Evolutionary conservation across 2,888 invertebrate genomes (phyloP).

Genomic region (Myopa testacea): DNA sequence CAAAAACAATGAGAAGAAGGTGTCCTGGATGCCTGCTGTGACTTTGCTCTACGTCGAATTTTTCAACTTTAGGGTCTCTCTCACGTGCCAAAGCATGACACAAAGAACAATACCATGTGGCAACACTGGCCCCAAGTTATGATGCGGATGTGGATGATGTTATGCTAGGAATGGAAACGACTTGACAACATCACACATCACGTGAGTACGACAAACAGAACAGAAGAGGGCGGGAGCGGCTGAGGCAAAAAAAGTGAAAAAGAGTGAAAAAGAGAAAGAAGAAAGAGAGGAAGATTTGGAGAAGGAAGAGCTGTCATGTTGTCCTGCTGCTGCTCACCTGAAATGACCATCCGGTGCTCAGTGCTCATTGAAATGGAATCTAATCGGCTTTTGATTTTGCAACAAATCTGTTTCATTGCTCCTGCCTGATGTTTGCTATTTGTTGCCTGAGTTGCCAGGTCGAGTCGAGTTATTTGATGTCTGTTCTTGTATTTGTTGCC

Average conservation of each 20-base stretch:
- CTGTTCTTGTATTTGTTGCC: background rate
- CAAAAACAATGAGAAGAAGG: no score
- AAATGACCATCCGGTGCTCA: slow-evolving; percentile 58
- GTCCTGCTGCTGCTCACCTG: slow-evolving; percentile 43
- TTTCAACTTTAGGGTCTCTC: background rate
- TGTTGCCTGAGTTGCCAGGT: slow-evolving; percentile 2
- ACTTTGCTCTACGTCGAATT: background rate
- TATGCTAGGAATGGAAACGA: background rate
- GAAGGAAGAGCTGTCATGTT: background rate
- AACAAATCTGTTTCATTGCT: slow-evolving; percentile 52
- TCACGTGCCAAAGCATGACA: background rate
- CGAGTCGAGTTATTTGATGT: background rate
- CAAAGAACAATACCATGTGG: background rate
- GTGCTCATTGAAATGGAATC: slow-evolving; percentile 61
- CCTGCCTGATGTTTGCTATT: slow-evolving; percentile 46
- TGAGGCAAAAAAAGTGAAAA: background rate
- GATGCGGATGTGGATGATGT: background rate
- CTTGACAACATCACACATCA: slow-evolving; percentile 28
- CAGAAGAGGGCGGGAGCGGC: background rate
- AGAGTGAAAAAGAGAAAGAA: background rate
- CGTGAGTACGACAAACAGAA: background rate
- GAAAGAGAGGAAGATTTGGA: background rate
- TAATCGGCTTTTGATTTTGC: slow-evolving; percentile 64
- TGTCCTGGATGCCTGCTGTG: no score
- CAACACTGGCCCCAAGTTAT: background rate